Conservation (phyloP, 2,888 invertebrate genomes). For the Lumbricus terrestris region DNA sequence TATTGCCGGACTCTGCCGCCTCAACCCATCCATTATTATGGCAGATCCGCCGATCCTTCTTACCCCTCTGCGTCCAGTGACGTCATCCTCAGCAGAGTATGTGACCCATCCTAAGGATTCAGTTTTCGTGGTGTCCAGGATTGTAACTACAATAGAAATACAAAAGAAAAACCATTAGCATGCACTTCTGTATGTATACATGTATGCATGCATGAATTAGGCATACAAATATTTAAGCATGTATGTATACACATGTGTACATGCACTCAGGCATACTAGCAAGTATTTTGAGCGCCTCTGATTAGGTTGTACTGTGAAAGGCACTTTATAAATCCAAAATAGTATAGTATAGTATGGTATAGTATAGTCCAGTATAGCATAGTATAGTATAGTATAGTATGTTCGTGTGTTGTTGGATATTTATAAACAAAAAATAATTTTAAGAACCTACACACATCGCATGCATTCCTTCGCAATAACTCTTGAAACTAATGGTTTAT, state of each 20-base stretch:
- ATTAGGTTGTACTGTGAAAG: too few relatives aligned
- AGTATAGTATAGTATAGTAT: too few relatives aligned
- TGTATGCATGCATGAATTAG: too few relatives aligned
- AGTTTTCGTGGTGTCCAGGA: slow-evolving; percentile 18
- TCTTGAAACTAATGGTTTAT: background rate
- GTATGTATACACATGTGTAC: background rate
- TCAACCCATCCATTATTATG: background rate
- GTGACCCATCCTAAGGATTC: slow-evolving; percentile 20
- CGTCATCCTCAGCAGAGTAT: slow-evolving; percentile 13
- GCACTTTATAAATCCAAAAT: too few relatives aligned
- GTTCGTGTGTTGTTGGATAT: too few relatives aligned
- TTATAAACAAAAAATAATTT: background rate
- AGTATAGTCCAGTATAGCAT: too few relatives aligned
- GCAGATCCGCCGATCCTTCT: too few relatives aligned
- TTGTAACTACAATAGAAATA: slow-evolving; percentile 4
- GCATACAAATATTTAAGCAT: background rate
- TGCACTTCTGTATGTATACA: background rate
- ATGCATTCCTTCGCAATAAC: background rate
- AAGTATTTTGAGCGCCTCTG: too few relatives aligned
- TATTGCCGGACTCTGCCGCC: background rate
- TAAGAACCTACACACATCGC: background rate
- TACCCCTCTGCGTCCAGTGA: slow-evolving; percentile 19
- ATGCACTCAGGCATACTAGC: background rate
- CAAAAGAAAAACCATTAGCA: background rate
- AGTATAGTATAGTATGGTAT: too few relatives aligned